These are phyloP conservation scores for Sinotaia quadrata DNA, from an alignment of 2,888 invertebrate genomes.

Conservation along the genomic window DNA sequence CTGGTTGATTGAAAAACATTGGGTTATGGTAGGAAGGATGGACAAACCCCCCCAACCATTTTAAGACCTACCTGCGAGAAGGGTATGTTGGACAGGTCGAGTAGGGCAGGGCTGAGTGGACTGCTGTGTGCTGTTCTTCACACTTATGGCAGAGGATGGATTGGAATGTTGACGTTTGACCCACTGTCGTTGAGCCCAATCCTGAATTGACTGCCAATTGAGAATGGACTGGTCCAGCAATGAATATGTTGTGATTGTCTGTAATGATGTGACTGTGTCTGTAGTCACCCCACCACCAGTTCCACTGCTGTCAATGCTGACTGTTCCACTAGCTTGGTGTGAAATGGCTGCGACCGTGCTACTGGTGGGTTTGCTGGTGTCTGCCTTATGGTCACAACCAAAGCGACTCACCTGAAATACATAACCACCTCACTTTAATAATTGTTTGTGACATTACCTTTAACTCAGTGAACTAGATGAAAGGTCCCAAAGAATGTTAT, in stretches of 20 bases:
- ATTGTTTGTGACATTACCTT: too few relatives aligned
- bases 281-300: not conserved
- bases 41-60: not conserved
- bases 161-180: slow-evolving; percentile 62
- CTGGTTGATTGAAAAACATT: too few relatives aligned
- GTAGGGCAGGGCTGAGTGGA: slow-evolving; percentile 36
- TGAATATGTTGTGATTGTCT: slow-evolving; percentile 64
- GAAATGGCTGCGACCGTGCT: slow-evolving; percentile 1
- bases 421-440: too few relatives aligned
- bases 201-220: slow-evolving; percentile 70
- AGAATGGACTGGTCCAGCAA: slow-evolving; percentile 70
- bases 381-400: not conserved
- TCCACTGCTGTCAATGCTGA: not conserved
- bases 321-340: not conserved
- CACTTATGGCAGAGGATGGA: slow-evolving; percentile 35
- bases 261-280: slow-evolving; percentile 27
- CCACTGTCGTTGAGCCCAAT: slow-evolving; percentile 71
- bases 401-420: not conserved
- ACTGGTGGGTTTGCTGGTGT: not conserved
- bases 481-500: too few relatives aligned
- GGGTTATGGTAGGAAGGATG: too few relatives aligned
- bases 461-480: too few relatives aligned
- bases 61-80: slow-evolving; percentile 36
- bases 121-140: slow-evolving; percentile 36
- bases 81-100: slow-evolving; percentile 38